Percentiles rank a stretch among this genome's conserved stretches.
These are phyloP conservation scores for Chironomus tepperi DNA, from an alignment of 1,140 invertebrate species.

Conservation along the genomic window DNA sequence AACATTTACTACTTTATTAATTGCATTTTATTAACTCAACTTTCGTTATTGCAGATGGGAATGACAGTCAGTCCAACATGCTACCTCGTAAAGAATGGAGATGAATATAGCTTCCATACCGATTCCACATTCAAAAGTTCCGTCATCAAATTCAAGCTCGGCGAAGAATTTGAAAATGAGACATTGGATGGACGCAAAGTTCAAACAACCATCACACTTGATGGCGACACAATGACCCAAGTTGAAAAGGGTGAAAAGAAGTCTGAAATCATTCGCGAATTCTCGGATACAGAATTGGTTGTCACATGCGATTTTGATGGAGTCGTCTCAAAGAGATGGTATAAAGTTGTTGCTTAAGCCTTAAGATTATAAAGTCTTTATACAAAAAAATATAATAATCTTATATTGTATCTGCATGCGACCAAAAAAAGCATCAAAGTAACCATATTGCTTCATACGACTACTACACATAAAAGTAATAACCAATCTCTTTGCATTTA, in stretches of 20 bases:
- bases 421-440: not conserved
- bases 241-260: constrained; percentile 58
- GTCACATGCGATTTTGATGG: constrained; percentile 41
- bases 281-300: constrained; percentile 59
- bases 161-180: constrained; percentile 75
- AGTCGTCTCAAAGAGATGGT: not conserved
- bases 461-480: no score
- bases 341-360: constrained; percentile 14
- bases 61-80: constrained; percentile 62
- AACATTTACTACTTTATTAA: no score
- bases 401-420: not conserved
- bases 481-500: no score
- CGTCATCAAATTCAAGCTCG: constrained; percentile 67
- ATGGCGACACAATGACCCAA: constrained; percentile 61
- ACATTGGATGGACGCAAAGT: constrained; percentile 78
- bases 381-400: no score
- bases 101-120: constrained; percentile 62
- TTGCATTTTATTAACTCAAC: no score
- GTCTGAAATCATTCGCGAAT: constrained; percentile 56
- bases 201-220: constrained; percentile 55
- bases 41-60: constrained; percentile 50
- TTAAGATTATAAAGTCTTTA: no score
- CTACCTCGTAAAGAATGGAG: constrained; percentile 56
- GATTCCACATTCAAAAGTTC: constrained; percentile 77
- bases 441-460: no score